A percentile compares a stretch with the other conserved stretches of the same genome.
Conservation (phyloP, 2,888 invertebrate species). For the Rhagonycha lutea region DNA sequence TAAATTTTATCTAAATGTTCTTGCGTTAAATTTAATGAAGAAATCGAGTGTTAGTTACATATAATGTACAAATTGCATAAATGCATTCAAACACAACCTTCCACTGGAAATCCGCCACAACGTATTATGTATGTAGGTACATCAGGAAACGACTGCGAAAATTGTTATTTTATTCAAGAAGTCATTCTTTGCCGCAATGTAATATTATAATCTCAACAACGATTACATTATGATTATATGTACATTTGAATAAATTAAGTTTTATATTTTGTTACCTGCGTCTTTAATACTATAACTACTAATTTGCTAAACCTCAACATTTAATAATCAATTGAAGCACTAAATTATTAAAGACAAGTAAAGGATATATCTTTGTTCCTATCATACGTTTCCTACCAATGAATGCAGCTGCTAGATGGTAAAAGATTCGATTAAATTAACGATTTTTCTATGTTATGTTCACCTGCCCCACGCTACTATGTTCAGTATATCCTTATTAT, state of each 20-base stretch:
- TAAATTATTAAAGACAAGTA: background rate
- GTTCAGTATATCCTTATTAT: background rate
- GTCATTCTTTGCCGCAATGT: slow-evolving; percentile 30
- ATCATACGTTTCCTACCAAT: background rate
- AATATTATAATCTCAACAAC: slow-evolving; percentile 16
- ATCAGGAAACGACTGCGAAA: slow-evolving; percentile 24
- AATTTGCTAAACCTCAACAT: background rate
- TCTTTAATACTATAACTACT: background rate
- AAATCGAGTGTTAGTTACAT: slow-evolving; percentile 24
- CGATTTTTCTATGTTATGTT: slow-evolving; percentile 27
- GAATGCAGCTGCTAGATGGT: slow-evolving; percentile 12
- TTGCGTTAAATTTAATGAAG: slow-evolving; percentile 30
- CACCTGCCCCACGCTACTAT: slow-evolving; percentile 33
- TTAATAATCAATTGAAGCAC: background rate
- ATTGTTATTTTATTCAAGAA: slow-evolving; percentile 36
- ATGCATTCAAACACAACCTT: slow-evolving; percentile 15
- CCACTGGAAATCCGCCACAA: slow-evolving; percentile 29
- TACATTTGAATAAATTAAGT: background rate
- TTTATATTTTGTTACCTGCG: background rate
- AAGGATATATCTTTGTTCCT: background rate
- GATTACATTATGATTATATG: background rate
- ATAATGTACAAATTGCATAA: slow-evolving; percentile 27
- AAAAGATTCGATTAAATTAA: slow-evolving; percentile 31
- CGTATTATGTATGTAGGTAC: slow-evolving; percentile 6
- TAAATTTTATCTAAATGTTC: slow-evolving; percentile 27